These are phyloP conservation scores for Pangasius krempfi DNA, from an alignment of 2,797 vertebrate species.

Conservation along the genomic window DNA sequence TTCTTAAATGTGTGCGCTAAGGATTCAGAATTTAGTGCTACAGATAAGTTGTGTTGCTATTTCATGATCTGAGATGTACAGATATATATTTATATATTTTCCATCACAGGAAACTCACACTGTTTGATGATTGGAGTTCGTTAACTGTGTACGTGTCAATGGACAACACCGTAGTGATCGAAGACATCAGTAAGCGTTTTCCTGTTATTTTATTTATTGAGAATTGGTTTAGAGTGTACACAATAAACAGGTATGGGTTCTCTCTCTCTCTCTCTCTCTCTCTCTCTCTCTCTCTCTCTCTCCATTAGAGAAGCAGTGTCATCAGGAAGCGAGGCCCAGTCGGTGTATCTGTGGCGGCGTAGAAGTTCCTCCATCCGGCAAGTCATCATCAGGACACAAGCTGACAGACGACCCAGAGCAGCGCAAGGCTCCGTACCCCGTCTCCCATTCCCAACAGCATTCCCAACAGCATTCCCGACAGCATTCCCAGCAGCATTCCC, in stretches of 20 bases:
- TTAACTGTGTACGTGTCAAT: slow-evolving; percentile 87
- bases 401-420: slow-evolving; percentile 29
- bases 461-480: neutral
- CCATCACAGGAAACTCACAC: slow-evolving; percentile 80
- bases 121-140: slow-evolving; percentile 90
- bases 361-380: slow-evolving; percentile 16
- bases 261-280: neutral
- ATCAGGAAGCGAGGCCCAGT: slow-evolving; percentile 68
- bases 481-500: slow-evolving; percentile 25
- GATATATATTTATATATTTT: neutral
- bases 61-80: neutral
- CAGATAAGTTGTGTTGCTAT: neutral
- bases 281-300: neutral
- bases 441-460: neutral
- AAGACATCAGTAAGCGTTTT: slow-evolving; percentile 86
- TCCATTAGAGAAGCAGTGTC: slow-evolving; percentile 60
- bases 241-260: neutral
- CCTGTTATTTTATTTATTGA: neutral
- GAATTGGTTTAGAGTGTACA: neutral
- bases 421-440: neutral
- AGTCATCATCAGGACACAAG: slow-evolving; percentile 44
- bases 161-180: slow-evolving; percentile 90
- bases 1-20: neutral
- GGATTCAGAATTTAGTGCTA: neutral
- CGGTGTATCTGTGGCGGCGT: slow-evolving; percentile 30